These are phyloP conservation scores for Herminia tarsipennalis DNA, from an alignment of 2,888 invertebrate species.

Conservation along the genomic window DNA sequence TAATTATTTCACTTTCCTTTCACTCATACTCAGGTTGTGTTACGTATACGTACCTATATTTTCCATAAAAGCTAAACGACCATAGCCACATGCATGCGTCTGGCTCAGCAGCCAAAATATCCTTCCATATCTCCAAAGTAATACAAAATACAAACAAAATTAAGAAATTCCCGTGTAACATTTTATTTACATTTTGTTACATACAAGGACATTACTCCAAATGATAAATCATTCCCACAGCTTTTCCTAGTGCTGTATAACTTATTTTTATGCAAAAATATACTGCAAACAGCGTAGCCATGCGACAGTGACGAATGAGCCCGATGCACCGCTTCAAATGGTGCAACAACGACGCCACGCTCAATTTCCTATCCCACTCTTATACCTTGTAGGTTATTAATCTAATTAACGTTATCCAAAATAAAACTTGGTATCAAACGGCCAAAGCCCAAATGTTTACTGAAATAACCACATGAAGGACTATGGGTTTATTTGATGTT, in stretches of 20 bases:
- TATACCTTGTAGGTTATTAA: conserved; percentile 45
- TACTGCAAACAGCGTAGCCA: conserved; percentile 60
- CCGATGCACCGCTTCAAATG: conserved; percentile 51
- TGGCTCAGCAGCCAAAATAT: no score
- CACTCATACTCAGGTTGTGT: no score
- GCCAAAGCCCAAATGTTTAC: conserved; percentile 41
- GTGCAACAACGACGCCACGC: conserved; percentile 49
- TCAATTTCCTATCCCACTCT: conserved; percentile 62
- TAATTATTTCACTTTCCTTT: no score
- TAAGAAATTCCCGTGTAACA: conserved; percentile 3
- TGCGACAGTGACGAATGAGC: conserved; percentile 70
- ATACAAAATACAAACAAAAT: no score
- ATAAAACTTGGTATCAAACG: conserved; percentile 45
- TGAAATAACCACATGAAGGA: conserved; percentile 41
- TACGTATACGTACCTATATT: no score
- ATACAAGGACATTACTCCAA: conserved; percentile 19
- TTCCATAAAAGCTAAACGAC: no score
- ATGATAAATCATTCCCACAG: conserved; percentile 51
- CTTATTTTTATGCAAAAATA: conserved; percentile 77
- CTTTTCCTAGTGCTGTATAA: conserved; percentile 45
- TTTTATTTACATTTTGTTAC: conserved; percentile 29
- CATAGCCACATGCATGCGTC: no score
- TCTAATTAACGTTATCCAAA: conserved; percentile 46
- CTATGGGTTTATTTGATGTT: conserved; percentile 30
- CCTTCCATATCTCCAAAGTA: no score